Conservation (phyloP, 2,888 invertebrate species). For the Augiades crinisus region DNA sequence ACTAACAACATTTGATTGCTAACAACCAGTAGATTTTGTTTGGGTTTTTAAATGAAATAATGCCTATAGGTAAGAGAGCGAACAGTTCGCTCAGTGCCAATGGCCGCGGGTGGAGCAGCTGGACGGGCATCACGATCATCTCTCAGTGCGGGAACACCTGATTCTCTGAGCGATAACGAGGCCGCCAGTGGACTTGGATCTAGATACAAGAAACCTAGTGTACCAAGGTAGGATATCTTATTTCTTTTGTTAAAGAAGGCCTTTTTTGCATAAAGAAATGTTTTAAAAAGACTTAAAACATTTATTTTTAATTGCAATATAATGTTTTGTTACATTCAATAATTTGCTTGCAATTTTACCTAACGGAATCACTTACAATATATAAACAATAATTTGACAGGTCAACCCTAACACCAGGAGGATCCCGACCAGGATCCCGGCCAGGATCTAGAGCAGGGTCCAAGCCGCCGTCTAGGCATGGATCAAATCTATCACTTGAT, state of each 20-base stretch:
- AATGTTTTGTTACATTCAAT: no score
- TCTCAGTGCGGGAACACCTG: constrained; percentile 92
- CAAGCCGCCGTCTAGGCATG: constrained; percentile 96
- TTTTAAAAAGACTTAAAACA: no score
- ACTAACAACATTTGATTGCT: constrained; percentile 10
- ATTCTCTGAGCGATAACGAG: constrained; percentile 94
- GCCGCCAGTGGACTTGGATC: constrained; percentile 86
- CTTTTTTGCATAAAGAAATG: no score
- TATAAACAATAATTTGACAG: constrained; percentile 52
- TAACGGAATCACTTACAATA: background rate
- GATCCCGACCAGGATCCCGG: constrained; percentile 91
- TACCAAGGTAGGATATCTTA: constrained; percentile 71
- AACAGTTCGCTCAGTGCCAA: constrained; percentile 94
- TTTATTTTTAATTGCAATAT: no score
- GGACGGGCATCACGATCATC: constrained; percentile 89
- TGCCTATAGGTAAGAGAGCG: constrained; percentile 92
- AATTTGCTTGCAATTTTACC: no score
- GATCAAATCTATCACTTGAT: constrained; percentile 94
- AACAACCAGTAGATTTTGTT: constrained; percentile 2
- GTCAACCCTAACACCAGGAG: constrained; percentile 88
- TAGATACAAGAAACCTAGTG: constrained; percentile 86
- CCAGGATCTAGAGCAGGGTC: constrained; percentile 93
- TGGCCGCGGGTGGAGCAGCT: constrained; percentile 82
- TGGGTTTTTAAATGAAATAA: constrained; percentile 20
- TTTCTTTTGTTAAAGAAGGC: no score